These are phyloP conservation scores for Chloroceryle amazona DNA, from an alignment of 2,797 vertebrate genomes.

Conservation along the genomic window DNA sequence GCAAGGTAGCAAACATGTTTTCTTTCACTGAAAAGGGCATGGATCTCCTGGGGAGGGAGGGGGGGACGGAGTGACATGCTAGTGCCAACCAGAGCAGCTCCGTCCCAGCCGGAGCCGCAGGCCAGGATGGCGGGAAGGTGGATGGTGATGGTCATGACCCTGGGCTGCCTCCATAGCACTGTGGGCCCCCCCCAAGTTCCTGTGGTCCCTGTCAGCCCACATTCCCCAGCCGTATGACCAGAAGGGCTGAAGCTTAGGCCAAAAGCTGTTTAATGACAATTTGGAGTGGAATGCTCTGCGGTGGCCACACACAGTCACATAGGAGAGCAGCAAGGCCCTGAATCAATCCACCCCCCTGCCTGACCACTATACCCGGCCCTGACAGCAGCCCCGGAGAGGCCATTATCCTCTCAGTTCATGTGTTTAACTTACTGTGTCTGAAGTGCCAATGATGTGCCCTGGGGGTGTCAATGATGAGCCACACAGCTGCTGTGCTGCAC, in stretches of 20 bases:
- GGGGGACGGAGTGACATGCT: not conserved
- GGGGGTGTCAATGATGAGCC: not conserved
- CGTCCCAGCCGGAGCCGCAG: not conserved
- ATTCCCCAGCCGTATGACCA: not conserved
- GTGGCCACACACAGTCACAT: fast-evolving
- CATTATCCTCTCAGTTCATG: not conserved
- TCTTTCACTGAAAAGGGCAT: not conserved
- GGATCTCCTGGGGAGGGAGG: not conserved
- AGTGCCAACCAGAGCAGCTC: fast-evolving
- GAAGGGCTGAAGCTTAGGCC: not conserved
- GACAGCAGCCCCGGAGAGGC: not conserved
- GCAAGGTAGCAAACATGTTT: not conserved
- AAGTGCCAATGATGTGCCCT: not conserved
- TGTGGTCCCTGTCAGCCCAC: not conserved
- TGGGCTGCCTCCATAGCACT: not conserved
- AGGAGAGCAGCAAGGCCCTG: not conserved
- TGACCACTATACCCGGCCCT: fast-evolving
- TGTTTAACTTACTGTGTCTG: not conserved
- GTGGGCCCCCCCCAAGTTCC: not conserved
- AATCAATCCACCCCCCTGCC: too few relatives aligned
- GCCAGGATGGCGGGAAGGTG: not conserved
- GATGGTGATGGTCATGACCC: not conserved
- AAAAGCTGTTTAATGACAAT: not conserved
- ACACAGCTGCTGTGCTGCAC: fast-evolving
- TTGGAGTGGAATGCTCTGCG: not conserved